Conservation (phyloP, 1,140 invertebrate genomes). For the Acromyrmex echinatior region DNA sequence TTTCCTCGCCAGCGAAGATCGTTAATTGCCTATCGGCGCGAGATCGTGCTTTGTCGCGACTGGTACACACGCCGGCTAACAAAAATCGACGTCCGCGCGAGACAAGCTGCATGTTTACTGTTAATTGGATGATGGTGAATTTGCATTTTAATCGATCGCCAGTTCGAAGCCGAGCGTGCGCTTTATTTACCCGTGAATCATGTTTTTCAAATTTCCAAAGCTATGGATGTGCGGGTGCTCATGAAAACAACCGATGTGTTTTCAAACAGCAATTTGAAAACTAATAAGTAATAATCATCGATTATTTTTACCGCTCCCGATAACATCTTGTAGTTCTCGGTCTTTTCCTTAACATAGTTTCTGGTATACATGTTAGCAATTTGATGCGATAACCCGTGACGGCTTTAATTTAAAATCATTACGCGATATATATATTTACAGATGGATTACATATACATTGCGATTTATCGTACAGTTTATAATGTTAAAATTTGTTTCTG, state of each 20-base stretch:
- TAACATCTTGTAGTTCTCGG: not conserved
- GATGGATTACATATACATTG: constrained; percentile 3
- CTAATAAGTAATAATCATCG: not conserved
- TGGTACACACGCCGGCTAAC: constrained; percentile 3
- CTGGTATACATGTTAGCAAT: not conserved
- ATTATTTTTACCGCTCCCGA: not conserved
- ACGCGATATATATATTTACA: constrained; percentile 7
- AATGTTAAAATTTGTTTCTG: constrained; percentile 22
- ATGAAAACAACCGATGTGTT: not conserved
- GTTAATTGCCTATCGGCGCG: constrained; percentile 50
- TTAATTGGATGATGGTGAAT: constrained; percentile 62
- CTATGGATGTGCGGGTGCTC: not conserved
- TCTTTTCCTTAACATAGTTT: not conserved
- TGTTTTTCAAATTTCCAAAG: constrained; percentile 49
- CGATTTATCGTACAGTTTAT: not conserved
- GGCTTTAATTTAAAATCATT: constrained; percentile 15
- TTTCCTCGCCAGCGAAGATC: constrained; percentile 23
- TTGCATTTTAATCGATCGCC: constrained; percentile 60
- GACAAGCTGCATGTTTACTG: constrained; percentile 61
- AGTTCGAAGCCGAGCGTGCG: constrained; percentile 13
- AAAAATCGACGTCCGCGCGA: constrained; percentile 51
- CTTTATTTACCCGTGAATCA: constrained; percentile 47
- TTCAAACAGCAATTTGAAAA: constrained; percentile 15
- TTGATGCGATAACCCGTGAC: not conserved
- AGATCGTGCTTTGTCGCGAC: constrained; percentile 49